Conservation (phyloP, 2,113 vertebrate genomes). For the Guaruba guarouba region DNA sequence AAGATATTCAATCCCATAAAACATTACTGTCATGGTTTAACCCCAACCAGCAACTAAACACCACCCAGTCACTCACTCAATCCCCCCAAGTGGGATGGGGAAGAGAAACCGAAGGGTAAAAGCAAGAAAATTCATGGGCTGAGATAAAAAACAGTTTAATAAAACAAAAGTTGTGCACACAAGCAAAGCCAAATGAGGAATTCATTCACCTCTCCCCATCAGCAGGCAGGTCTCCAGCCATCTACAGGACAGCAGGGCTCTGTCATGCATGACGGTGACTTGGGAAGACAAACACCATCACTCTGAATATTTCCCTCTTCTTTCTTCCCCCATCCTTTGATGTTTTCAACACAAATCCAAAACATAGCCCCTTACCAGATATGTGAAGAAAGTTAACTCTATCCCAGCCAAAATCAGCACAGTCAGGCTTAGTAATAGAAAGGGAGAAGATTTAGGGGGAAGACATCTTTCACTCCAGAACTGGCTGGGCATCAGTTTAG, state of each 20-base stretch:
- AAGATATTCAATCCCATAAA: background rate
- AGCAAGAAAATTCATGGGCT: background rate
- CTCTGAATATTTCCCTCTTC: background rate
- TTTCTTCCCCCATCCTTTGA: background rate
- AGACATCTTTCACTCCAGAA: background rate
- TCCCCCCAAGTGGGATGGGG: background rate
- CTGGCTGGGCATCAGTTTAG: too few species aligned
- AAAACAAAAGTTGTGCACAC: fast-evolving
- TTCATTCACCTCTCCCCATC: background rate
- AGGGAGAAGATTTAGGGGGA: background rate
- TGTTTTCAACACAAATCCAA: background rate
- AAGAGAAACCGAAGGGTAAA: background rate
- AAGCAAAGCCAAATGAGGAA: background rate
- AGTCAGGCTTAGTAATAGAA: background rate
- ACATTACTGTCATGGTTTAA: background rate
- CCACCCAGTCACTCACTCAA: background rate
- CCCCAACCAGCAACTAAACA: background rate
- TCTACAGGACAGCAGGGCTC: background rate
- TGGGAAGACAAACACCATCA: background rate
- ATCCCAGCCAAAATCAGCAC: background rate
- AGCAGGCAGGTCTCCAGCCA: background rate
- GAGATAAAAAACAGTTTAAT: background rate
- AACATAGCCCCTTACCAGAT: background rate
- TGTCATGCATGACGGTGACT: fast-evolving
- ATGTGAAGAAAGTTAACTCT: background rate